Evolutionary conservation across 2,888 invertebrate genomes (phyloP).

Genomic region (Priapulus caudatus): DNA sequence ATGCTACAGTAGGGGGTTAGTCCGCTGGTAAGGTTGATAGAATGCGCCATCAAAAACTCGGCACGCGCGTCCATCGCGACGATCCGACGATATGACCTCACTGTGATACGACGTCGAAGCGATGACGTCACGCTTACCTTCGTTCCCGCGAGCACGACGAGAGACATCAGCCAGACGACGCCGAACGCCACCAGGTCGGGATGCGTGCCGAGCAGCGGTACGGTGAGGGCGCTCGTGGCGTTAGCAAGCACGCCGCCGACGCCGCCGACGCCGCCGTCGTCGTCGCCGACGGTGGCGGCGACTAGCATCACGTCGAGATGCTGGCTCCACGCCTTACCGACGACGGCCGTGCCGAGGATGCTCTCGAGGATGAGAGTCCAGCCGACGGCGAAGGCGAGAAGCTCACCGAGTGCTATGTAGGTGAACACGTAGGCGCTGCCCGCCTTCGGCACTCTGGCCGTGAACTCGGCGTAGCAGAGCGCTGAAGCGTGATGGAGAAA

Average conservation of each 20-base stretch:
- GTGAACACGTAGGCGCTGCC: constrained; percentile 1
- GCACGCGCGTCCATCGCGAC: no score
- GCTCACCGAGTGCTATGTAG: neutral
- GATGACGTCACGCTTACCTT: no score
- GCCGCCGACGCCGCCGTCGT: no score
- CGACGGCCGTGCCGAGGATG: neutral
- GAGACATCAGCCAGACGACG: neutral
- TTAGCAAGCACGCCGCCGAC: no score
- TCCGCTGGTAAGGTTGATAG: no score
- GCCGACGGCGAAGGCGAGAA: neutral
- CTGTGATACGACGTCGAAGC: no score
- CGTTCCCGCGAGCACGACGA: neutral
- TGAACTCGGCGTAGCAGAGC: neutral
- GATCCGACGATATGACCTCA: no score
- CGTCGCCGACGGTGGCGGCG: neutral
- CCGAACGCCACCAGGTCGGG: neutral
- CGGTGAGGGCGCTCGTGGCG: neutral
- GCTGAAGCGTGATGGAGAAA: no score
- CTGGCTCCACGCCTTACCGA: neutral
- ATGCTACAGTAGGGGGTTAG: no score
- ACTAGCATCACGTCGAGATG: neutral
- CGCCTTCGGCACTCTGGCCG: neutral
- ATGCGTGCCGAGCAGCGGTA: neutral
- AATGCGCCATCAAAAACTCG: no score
- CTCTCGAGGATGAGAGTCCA: neutral